Evolutionary conservation across 2,113 vertebrate species (phyloP), one percentile per base, ranked within the genome.

Genomic region (Notarius lentiginosus): DNA sequence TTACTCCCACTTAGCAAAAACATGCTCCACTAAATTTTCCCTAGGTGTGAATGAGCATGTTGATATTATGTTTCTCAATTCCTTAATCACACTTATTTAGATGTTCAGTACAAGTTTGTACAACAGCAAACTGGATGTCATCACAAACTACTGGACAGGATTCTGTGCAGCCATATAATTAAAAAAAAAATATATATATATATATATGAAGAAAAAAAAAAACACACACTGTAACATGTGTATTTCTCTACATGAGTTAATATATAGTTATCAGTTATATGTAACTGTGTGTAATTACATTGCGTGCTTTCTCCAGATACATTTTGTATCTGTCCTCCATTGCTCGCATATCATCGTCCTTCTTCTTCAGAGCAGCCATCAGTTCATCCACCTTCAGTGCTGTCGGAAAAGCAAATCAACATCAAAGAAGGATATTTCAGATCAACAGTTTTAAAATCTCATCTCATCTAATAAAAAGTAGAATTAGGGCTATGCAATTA

Each of bases 301-400:
- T 97, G 89, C 97, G 97, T 91, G 98, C 98, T 94, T 99, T 99
- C 91, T 99, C 98, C 90, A 99, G 94, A 91, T 99, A 99, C 97
- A 98, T 97, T 92, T 99, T 99, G 17, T 99, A 99, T 91, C 98
- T 95, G 89, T 99, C 98, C 89, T 99, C 98, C 98, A 99, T 99
- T 12, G 97, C 97, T 93, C 96, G 96, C 98, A 99, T 99, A 94
- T 99, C 98, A 18, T 99, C 98, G 81, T 99, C 98, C 88, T 99
- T 99, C 94, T 99, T 99, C 89, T 96, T 96, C 89, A 99, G 95
- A 87, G 98, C 97, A 60, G 97, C 96, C 92, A 96, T 97, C 91
- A 99, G 95, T 91, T 99, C 97, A 80, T 94, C 96, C 89, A 98
- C 92, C 90, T 96, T 97, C 93, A 97, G 93, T 34, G 95, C 98